Conservation (phyloP, 2,113 vertebrate species). For the Spea bombifrons region DNA sequence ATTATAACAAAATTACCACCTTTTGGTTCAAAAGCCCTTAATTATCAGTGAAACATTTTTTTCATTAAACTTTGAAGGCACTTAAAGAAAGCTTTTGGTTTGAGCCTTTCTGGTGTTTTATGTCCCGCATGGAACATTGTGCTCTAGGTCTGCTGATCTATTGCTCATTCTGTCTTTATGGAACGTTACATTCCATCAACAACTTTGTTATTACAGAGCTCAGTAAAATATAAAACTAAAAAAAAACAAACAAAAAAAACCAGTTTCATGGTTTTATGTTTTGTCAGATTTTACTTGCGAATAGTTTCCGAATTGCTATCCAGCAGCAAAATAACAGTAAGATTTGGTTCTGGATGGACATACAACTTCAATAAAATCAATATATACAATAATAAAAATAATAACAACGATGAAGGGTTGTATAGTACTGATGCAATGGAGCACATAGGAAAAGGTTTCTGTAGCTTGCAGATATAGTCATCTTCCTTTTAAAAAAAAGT, state of each 20-base stretch:
- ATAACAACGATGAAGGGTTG: not conserved
- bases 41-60: slow-evolving; percentile 15
- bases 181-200: slow-evolving; percentile 31
- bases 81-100: slow-evolving; percentile 28
- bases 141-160: slow-evolving; percentile 31
- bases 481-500: not conserved
- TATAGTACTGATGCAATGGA: not conserved
- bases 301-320: slow-evolving; percentile 13
- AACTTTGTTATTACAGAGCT: slow-evolving; percentile 34
- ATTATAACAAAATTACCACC: too few relatives aligned
- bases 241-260: not conserved
- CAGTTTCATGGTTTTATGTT: slow-evolving; percentile 28
- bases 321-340: slow-evolving; percentile 11
- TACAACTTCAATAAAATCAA: slow-evolving; percentile 10
- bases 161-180: slow-evolving; percentile 36
- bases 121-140: slow-evolving; percentile 33
- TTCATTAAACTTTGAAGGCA: slow-evolving; percentile 26
- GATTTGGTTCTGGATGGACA: not conserved
- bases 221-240: slow-evolving; percentile 1
- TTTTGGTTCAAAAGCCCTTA: not conserved
- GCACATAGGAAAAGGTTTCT: not conserved
- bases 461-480: not conserved
- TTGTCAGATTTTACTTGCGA: slow-evolving; percentile 18
- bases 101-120: slow-evolving; percentile 33
- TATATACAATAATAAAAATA: slow-evolving; percentile 8